Evolutionary conservation across 2,797 vertebrate genomes (phyloP), one percentile per base, ranked within the genome.

Genomic region (Microcaecilia unicolor): DNA sequence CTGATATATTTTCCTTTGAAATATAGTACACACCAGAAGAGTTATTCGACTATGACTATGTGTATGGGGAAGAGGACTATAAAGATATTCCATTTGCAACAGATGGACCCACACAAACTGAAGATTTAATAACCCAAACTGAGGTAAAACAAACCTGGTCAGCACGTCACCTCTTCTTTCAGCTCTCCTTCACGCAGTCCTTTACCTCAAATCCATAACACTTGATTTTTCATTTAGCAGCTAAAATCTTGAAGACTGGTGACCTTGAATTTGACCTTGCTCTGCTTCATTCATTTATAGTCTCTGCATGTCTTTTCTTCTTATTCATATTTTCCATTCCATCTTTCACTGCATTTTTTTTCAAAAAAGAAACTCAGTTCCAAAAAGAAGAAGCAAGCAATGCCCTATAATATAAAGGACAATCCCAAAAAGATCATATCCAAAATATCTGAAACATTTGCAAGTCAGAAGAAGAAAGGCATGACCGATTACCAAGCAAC

Each of bases 341-440:
- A 80, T 62, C 83, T 89, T 85, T 90, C 76, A 79, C 70, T 76
- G 68, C 80, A 45, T 40, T 81, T 70, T 40, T 81, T 70, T 95
- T 61, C 89, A 97, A 93, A 92, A 87, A 91, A 81, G 84, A 94
- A 90, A 89, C 77, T 85, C 86, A 89, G 67, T 84, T 78, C 85
- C 84, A 91, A 81, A 89, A 84, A 80, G 90, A 98, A 93, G 94
- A 95, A 62, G 86, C 88, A 69, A 81, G 89, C 79, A 88, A 83
- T 92, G 83, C 73, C 83, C 25, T 46, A 66, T 90, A 91, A 81
- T 74, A 70, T 87, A 89, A 91, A 93, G 77, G 62, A 81, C 78
- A 90, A 87, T 69, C 59, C 80, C 53, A 78, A 80, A 88, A 93
- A 80, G 81, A 74, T 85, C 80, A 83, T 68, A 75, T 61, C 76